Percentiles rank a stretch among this genome's conserved stretches.
Evolutionary conservation across 2,113 vertebrate genomes (phyloP).

Genomic region (Ginglymostoma cirratum): DNA sequence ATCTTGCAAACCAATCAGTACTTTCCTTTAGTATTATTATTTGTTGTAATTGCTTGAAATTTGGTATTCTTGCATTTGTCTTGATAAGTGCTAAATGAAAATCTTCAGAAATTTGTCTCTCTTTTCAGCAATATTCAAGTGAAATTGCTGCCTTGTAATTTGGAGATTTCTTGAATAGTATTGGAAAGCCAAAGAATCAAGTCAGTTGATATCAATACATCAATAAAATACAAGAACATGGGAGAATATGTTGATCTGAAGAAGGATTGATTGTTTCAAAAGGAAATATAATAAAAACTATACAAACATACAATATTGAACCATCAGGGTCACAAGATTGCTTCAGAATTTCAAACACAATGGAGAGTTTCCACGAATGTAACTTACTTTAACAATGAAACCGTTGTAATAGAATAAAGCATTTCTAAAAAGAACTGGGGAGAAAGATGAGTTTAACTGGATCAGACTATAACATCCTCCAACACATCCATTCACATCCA

Average conservation of each 20-base stretch:
- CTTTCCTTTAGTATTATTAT: not conserved
- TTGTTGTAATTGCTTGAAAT: no score
- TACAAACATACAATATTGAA: not conserved
- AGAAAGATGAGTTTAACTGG: slow-evolving; percentile 1
- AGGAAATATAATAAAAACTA: not conserved
- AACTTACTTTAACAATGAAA: not conserved
- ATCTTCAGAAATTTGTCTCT: not conserved
- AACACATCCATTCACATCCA: slow-evolving; percentile 12
- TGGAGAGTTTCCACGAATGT: not conserved
- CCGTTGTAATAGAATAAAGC: not conserved
- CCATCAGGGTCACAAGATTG: not conserved
- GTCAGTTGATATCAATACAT: not conserved
- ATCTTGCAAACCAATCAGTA: not conserved
- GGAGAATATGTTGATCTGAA: not conserved
- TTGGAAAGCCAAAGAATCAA: not conserved
- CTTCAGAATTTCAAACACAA: not conserved
- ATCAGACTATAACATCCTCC: slow-evolving; percentile 7
- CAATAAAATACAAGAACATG: not conserved
- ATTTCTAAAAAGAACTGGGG: not conserved
- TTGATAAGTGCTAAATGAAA: not conserved
- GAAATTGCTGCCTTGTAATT: not conserved
- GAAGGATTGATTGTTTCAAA: not conserved
- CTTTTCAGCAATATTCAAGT: not conserved
- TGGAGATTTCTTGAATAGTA: not conserved
- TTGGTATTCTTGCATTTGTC: no score